A percentile compares a stretch with the other conserved stretches of the same genome.
These are phyloP conservation scores for Drosophila niveifrons DNA, from an alignment of 2,888 invertebrate genomes.

Conservation along the genomic window DNA sequence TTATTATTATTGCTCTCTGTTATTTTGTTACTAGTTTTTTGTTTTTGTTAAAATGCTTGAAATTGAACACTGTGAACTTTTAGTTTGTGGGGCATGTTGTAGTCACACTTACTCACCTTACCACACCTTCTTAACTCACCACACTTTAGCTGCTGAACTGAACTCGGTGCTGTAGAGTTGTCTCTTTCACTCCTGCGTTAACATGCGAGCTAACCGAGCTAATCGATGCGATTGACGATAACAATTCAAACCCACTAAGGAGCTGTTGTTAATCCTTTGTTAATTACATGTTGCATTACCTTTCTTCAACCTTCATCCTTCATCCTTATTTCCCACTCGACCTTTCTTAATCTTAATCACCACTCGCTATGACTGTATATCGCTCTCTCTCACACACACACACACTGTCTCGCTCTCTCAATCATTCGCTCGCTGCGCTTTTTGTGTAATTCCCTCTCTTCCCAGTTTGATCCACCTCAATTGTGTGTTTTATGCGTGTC, in stretches of 20 bases:
- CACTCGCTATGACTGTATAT: background rate
- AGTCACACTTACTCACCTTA: conserved; percentile 30
- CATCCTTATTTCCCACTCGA: no score
- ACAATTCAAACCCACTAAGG: background rate
- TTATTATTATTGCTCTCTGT: conserved; percentile 8
- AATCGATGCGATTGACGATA: background rate
- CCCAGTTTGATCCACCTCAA: conserved; percentile 2
- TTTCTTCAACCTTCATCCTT: no score
- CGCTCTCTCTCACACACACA: conserved; percentile 2
- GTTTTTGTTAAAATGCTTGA: background rate
- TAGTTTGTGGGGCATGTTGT: conserved; percentile 50
- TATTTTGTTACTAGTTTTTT: conserved; percentile 36
- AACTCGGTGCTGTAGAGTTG: conserved; percentile 10
- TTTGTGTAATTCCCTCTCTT: conserved; percentile 31
- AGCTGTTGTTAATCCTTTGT: conserved; percentile 10
- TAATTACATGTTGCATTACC: conserved; percentile 20
- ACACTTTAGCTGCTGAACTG: conserved; percentile 19
- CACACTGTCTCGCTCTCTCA: conserved; percentile 3
- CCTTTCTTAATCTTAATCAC: no score
- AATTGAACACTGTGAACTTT: conserved; percentile 1
- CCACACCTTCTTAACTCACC: conserved; percentile 33
- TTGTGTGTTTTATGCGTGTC: conserved; percentile 32
- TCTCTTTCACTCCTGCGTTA: conserved; percentile 25
- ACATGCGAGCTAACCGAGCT: conserved; percentile 45
- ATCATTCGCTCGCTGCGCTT: conserved; percentile 43